phyloP scores from a whole-genome alignment of 2,113 vertebrate genomes.

The Neogobius melanostomus region DNA sequence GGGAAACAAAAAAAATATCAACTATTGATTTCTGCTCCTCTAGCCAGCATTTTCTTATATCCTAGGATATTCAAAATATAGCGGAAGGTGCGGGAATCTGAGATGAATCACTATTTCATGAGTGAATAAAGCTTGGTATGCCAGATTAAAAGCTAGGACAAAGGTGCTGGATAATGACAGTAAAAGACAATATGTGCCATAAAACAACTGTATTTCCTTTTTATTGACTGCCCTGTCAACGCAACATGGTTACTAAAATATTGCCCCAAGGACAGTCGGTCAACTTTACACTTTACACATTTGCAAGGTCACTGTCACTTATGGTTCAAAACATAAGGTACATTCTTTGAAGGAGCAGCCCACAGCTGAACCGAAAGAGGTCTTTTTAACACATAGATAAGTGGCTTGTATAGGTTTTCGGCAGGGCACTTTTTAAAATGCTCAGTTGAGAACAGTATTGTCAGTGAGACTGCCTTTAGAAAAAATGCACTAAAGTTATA shows the following conservation, averaged over 20 bases:
- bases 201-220: slow-evolving; percentile 11
- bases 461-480: too few species aligned
- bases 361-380: not conserved
- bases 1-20: not conserved
- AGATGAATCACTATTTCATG: slow-evolving; percentile 1
- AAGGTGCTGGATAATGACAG: not conserved
- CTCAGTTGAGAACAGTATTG: too few species aligned
- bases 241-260: slow-evolving; percentile 39
- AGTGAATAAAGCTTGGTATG: not conserved
- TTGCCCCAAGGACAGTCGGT: not conserved
- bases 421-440: too few species aligned
- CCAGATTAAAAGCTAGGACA: not conserved
- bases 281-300: not conserved
- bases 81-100: not conserved
- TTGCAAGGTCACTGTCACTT: not conserved
- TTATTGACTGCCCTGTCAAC: slow-evolving; percentile 41
- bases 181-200: slow-evolving; percentile 14
- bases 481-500: not conserved
- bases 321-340: not conserved
- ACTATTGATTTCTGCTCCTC: not conserved
- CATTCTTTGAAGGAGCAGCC: slow-evolving; percentile 10
- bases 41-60: not conserved
- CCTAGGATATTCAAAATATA: not conserved
- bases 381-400: too few species aligned
- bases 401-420: too few species aligned